These are phyloP conservation scores for Agrochola lychnidis DNA, from an alignment of 2,888 invertebrate species.

Conservation along the genomic window DNA sequence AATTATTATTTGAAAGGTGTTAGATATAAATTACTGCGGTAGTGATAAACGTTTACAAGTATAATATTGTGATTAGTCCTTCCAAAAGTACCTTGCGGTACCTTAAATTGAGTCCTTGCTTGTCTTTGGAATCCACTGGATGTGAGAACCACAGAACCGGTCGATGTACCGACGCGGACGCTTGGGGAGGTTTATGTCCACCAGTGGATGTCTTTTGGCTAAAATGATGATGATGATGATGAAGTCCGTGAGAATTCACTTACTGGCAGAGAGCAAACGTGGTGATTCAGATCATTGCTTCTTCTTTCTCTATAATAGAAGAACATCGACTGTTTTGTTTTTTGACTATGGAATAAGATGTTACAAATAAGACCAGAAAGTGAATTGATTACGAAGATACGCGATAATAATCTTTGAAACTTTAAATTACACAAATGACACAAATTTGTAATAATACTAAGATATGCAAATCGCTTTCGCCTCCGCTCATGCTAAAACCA, in stretches of 20 bases:
- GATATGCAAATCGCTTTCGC: background rate
- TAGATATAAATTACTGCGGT: background rate
- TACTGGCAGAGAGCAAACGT: background rate
- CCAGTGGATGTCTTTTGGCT: too few relatives aligned
- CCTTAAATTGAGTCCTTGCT: background rate
- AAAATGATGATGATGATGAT: too few relatives aligned
- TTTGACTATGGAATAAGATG: background rate
- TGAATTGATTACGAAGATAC: background rate
- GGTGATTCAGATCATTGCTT: background rate
- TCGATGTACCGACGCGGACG: background rate
- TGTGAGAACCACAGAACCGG: background rate
- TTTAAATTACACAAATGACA: too few relatives aligned
- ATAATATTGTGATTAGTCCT: background rate
- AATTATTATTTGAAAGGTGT: constrained; percentile 26
- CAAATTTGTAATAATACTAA: too few relatives aligned
- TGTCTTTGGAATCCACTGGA: background rate
- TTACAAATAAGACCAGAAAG: too few relatives aligned
- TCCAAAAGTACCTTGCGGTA: too few relatives aligned
- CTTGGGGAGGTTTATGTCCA: too few relatives aligned
- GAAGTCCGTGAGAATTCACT: too few relatives aligned
- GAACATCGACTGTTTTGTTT: too few relatives aligned
- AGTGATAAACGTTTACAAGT: background rate
- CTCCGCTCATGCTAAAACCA: background rate
- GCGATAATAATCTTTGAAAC: background rate
- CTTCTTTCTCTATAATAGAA: background rate